Conservation (phyloP, 2,797 vertebrate species). For the Eulemur albifrons region DNA sequence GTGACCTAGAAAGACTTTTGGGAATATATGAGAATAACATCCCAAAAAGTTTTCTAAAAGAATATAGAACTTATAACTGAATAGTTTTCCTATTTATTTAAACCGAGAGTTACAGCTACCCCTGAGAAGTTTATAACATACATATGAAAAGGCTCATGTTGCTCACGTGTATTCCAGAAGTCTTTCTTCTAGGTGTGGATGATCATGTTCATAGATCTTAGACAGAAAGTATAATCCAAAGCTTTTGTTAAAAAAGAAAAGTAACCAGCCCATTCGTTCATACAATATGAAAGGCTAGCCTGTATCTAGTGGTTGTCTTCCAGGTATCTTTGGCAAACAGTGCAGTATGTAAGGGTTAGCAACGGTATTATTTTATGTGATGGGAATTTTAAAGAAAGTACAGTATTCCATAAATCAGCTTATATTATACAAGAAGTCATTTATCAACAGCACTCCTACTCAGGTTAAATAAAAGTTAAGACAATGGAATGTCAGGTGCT, state of each 20-base stretch:
- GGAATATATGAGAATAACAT: neutral
- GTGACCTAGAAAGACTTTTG: conserved; percentile 4
- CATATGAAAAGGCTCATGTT: neutral
- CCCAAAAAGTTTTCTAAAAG: neutral
- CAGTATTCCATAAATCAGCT: neutral
- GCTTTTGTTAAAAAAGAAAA: neutral
- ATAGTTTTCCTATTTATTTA: neutral
- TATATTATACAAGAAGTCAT: neutral
- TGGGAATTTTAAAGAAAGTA: neutral
- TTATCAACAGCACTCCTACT: neutral
- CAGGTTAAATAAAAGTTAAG: conserved; percentile 28
- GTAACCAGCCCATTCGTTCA: neutral
- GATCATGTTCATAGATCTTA: neutral
- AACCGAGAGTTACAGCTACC: neutral
- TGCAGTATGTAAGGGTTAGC: neutral
- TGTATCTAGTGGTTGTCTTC: neutral
- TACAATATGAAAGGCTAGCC: conserved; percentile 13
- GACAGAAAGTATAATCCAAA: neutral
- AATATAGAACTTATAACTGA: neutral
- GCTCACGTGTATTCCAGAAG: neutral
- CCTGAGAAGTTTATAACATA: neutral
- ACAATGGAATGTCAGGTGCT: neutral
- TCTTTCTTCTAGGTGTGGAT: neutral
- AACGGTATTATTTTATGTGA: conserved; percentile 6
- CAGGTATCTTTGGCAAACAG: neutral